Conservation (phyloP, 2,888 invertebrate genomes). For the Steinernema carpocapsae region DNA sequence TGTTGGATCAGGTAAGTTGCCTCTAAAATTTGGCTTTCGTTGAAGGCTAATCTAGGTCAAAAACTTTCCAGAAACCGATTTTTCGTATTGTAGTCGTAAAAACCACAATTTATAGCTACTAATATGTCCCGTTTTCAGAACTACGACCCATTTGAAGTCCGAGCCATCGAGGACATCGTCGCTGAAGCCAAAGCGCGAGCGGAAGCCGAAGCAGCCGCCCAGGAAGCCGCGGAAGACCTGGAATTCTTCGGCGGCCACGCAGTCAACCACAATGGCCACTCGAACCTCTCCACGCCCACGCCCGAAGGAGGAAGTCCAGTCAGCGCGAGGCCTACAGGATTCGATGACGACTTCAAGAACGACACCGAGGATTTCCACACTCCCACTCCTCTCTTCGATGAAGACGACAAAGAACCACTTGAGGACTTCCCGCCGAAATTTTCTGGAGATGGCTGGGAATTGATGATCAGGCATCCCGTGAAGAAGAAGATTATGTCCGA, state of each 20-base stretch:
- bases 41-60: no score
- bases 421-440: constrained; percentile 85
- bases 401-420: constrained; percentile 87
- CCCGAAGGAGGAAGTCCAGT: constrained; percentile 66
- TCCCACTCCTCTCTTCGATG: constrained; percentile 78
- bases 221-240: constrained; percentile 44
- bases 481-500: constrained; percentile 80
- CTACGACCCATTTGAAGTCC: constrained; percentile 68
- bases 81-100: no score
- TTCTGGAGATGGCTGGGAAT: constrained; percentile 90
- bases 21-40: no score
- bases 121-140: constrained; percentile 50
- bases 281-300: constrained; percentile 60
- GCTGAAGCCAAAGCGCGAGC: constrained; percentile 61
- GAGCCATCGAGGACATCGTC: constrained; percentile 68
- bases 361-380: constrained; percentile 45
- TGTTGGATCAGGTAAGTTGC: constrained; percentile 12
- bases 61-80: no score
- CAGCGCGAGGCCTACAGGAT: constrained; percentile 58
- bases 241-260: constrained; percentile 60
- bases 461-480: constrained; percentile 91
- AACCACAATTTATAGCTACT: no score
- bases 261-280: constrained; percentile 56
- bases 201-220: background rate
- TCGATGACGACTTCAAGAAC: constrained; percentile 67